Evolutionary conservation across 2,113 vertebrate species (phyloP).

Genomic region (Larimichthys polyactis): DNA sequence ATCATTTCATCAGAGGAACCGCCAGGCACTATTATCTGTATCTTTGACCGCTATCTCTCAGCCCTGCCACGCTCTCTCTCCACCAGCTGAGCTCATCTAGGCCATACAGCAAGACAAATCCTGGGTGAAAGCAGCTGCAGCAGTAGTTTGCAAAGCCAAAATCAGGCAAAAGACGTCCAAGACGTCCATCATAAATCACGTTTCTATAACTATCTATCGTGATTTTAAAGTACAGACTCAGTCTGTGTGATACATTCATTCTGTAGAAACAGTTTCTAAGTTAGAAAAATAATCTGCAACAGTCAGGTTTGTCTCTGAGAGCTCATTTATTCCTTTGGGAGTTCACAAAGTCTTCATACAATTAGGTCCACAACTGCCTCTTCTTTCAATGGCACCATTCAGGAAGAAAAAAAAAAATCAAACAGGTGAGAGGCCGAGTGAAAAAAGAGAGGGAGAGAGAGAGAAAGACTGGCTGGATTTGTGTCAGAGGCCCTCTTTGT

Average conservation of each 20-base stretch:
- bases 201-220: conserved; percentile 20
- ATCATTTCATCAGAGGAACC: conserved; percentile 67
- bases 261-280: conserved; percentile 25
- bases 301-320: conserved; percentile 56
- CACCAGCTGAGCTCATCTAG: conserved; percentile 56
- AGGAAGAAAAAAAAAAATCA: conserved; percentile 44
- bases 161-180: conserved; percentile 18
- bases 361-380: conserved; percentile 61
- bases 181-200: conserved; percentile 31
- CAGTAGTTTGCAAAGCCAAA: conserved; percentile 29
- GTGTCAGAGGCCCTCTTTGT: conserved; percentile 78
- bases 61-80: conserved; percentile 40
- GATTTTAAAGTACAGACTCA: conserved; percentile 39
- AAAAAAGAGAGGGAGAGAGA: conserved; percentile 34
- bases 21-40: conserved; percentile 63
- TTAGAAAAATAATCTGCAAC: conserved; percentile 59
- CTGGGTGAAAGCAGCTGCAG: conserved; percentile 47
- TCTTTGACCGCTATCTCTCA: conserved; percentile 61
- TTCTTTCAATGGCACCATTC: conserved; percentile 71
- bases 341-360: conserved; percentile 48
- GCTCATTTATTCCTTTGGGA: conserved; percentile 53
- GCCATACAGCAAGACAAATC: conserved; percentile 46
- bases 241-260: conserved; percentile 13
- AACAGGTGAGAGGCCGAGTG: conserved; percentile 35
- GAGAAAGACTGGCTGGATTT: conserved; percentile 59